A percentile compares a stretch with the other conserved stretches of the same genome.
Conservation (phyloP, 1,140 invertebrate species). For the Drosophila equinoxialis region DNA sequence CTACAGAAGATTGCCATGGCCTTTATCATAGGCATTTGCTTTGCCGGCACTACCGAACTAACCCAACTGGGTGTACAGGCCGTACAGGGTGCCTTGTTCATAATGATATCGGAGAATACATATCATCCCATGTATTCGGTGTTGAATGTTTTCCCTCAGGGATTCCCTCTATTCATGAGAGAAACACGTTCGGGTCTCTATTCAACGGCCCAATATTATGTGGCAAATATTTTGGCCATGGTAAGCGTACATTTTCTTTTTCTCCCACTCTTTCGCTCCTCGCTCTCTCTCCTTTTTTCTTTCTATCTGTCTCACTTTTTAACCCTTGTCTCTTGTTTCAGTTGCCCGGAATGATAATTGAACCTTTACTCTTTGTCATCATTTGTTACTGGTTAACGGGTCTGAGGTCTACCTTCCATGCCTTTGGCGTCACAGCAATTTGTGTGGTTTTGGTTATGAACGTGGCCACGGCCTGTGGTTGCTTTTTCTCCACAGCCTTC, state of each 20-base stretch:
- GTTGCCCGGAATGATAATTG: slow-evolving; percentile 91
- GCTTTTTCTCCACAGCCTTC: slow-evolving; percentile 93
- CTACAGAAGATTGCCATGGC: slow-evolving; percentile 92
- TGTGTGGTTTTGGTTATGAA: slow-evolving; percentile 90
- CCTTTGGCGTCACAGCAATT: slow-evolving; percentile 88
- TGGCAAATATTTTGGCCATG: slow-evolving; percentile 89
- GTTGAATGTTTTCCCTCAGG: slow-evolving; percentile 90
- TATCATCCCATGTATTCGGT: slow-evolving; percentile 94
- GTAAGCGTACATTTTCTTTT: slow-evolving; percentile 84
- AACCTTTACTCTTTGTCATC: slow-evolving; percentile 89
- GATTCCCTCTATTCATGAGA: slow-evolving; percentile 90
- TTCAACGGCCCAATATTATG: slow-evolving; percentile 88
- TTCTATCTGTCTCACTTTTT: neutral
- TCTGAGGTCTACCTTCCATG: slow-evolving; percentile 86
- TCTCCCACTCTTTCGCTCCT: neutral
- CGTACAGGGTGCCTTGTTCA: slow-evolving; percentile 91
- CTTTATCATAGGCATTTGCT: slow-evolving; percentile 90
- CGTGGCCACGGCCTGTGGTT: slow-evolving; percentile 92
- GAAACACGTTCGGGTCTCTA: slow-evolving; percentile 92
- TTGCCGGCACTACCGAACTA: slow-evolving; percentile 87
- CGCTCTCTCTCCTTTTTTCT: no score
- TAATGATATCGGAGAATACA: slow-evolving; percentile 93
- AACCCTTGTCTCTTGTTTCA: slow-evolving; percentile 72
- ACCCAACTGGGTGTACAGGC: slow-evolving; percentile 92
- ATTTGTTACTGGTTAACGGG: slow-evolving; percentile 92